Evolutionary conservation across 2,888 invertebrate species (phyloP).

Genomic region (Apocheima hispidaria): DNA sequence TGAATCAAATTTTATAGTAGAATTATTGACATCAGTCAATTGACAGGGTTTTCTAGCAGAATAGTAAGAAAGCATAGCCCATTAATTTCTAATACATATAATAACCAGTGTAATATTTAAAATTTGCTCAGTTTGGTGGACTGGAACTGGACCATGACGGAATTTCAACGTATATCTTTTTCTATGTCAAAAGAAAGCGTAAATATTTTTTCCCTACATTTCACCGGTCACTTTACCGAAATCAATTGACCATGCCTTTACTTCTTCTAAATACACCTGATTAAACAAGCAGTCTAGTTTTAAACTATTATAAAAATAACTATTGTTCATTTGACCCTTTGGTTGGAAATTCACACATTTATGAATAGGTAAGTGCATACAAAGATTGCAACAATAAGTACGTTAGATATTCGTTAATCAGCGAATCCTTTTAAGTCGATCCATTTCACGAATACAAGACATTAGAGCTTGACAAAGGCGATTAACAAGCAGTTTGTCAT

Average conservation of each 20-base stretch:
- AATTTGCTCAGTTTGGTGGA: no score
- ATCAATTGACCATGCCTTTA: constrained; percentile 25
- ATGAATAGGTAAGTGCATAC: constrained; percentile 1
- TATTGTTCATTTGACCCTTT: constrained; percentile 50
- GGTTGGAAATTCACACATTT: constrained; percentile 49
- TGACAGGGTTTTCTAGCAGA: no score
- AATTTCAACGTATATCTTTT: neutral
- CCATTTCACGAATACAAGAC: constrained; percentile 63
- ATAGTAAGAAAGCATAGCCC: no score
- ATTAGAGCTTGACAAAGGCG: constrained; percentile 70
- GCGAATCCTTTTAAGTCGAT: constrained; percentile 69
- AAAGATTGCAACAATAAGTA: constrained; percentile 37
- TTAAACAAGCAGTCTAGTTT: constrained; percentile 44
- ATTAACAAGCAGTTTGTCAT: constrained; percentile 79
- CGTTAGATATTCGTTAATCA: constrained; percentile 46
- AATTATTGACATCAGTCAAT: constrained; percentile 1
- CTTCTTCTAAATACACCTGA: constrained; percentile 19
- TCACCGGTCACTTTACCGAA: constrained; percentile 11
- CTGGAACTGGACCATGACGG: no score
- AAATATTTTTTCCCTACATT: neutral
- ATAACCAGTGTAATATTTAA: no score
- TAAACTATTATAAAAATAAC: constrained; percentile 48
- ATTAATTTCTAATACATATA: no score
- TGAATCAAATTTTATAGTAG: constrained; percentile 17
- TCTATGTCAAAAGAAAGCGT: neutral